Conservation (phyloP, 2,888 invertebrate species). For the Lepetodrilus schrolli region DNA sequence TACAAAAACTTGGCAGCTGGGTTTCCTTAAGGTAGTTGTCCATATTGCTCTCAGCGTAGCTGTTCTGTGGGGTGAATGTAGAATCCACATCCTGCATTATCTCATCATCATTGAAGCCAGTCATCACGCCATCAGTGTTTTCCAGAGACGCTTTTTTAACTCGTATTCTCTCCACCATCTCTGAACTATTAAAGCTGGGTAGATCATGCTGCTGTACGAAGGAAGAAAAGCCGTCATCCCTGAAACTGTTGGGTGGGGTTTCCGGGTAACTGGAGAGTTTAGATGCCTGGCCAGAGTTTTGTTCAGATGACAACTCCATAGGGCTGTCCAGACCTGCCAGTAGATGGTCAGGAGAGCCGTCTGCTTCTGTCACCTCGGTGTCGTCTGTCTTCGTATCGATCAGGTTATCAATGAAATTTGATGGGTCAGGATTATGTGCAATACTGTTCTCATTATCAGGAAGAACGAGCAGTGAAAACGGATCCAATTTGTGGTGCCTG, state of each 20-base stretch:
- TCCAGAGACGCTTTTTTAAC: constrained; percentile 72
- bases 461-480: neutral
- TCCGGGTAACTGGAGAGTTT: constrained; percentile 57
- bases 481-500: neutral
- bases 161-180: constrained; percentile 76
- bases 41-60: constrained; percentile 40
- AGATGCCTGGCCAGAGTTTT: constrained; percentile 43
- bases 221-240: constrained; percentile 45
- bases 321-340: constrained; percentile 32
- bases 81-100: constrained; percentile 18
- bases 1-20: constrained; percentile 73
- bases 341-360: neutral
- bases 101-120: constrained; percentile 25
- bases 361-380: constrained; percentile 31
- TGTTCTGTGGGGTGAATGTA: constrained; percentile 63
- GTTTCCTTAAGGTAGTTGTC: constrained; percentile 40
- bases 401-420: constrained; percentile 10
- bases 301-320: constrained; percentile 37
- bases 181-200: constrained; percentile 76
- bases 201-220: constrained; percentile 51
- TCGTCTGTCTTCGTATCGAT: constrained; percentile 10
- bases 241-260: constrained; percentile 74
- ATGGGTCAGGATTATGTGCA: neutral
- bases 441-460: neutral
- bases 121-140: neutral